These are phyloP conservation scores for Phenganax subtilis DNA, from an alignment of 92 coral and sea anemone genomes.

Conservation along the genomic window DNA sequence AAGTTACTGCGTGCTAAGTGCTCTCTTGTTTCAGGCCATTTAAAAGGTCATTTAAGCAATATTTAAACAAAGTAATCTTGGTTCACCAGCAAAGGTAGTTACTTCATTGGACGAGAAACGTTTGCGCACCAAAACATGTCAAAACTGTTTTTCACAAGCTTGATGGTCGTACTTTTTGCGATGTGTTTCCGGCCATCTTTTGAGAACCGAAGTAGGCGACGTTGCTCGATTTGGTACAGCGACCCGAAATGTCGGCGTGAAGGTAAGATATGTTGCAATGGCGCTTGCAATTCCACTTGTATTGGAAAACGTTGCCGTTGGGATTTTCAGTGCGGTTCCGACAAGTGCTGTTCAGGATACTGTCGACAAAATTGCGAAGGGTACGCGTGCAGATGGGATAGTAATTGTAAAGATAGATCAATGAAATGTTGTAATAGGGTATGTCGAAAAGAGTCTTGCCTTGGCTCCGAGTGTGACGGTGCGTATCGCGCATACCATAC, in stretches of 20 bases:
- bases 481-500: background rate
- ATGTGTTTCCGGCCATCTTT: background rate
- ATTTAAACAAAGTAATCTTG: background rate
- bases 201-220: background rate
- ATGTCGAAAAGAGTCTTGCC: constrained; percentile 23
- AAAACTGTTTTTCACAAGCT: background rate
- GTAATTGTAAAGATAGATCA: background rate
- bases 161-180: background rate
- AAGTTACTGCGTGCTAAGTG: background rate
- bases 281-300: constrained; percentile 18
- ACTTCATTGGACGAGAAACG: background rate
- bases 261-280: constrained; percentile 8
- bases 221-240: background rate
- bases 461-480: constrained; percentile 7
- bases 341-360: constrained; percentile 16
- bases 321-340: constrained; percentile 1
- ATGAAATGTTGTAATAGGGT: constrained; percentile 19
- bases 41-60: background rate
- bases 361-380: constrained; percentile 25
- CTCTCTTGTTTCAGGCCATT: constrained; percentile 9
- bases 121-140: background rate
- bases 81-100: background rate
- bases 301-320: constrained; percentile 16
- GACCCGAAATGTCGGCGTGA: constrained; percentile 1
- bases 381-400: background rate